Evolutionary conservation across 2,113 vertebrate species (phyloP).

Genomic region (Centropristis striata): DNA sequence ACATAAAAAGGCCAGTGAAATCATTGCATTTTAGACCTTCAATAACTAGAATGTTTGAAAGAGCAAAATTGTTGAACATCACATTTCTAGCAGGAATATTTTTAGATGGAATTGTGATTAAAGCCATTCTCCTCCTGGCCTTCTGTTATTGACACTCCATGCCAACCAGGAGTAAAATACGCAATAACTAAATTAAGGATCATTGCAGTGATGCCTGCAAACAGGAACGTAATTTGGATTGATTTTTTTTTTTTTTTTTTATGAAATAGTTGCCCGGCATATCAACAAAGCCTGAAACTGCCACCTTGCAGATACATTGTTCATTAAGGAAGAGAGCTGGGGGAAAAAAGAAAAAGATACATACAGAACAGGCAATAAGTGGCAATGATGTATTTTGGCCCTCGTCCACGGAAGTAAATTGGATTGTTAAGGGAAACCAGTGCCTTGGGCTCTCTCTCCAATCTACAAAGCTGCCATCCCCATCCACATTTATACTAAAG

Average conservation of each 20-base stretch:
- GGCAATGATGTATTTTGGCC: slow-evolving; percentile 57
- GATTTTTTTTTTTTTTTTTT: slow-evolving; percentile 14
- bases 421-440: slow-evolving; percentile 53
- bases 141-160: not conserved
- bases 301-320: slow-evolving; percentile 55
- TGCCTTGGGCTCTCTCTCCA: slow-evolving; percentile 31
- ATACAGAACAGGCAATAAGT: slow-evolving; percentile 43
- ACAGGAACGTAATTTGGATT: slow-evolving; percentile 33
- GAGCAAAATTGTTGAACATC: not conserved
- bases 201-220: slow-evolving; percentile 16
- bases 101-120: slow-evolving; percentile 9
- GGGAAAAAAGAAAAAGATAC: slow-evolving; percentile 40
- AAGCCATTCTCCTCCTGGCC: not conserved
- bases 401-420: slow-evolving; percentile 58
- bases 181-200: slow-evolving; percentile 26
- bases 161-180: slow-evolving; percentile 8
- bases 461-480: slow-evolving; percentile 26
- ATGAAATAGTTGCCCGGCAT: slow-evolving; percentile 27
- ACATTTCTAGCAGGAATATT: slow-evolving; percentile 2
- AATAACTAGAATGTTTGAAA: not conserved
- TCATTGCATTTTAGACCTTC: not conserved
- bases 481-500: slow-evolving; percentile 1
- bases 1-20: not conserved
- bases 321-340: slow-evolving; percentile 53
- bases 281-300: slow-evolving; percentile 24